Conservation (phyloP, 2,113 vertebrate genomes). For the Alces alces region DNA sequence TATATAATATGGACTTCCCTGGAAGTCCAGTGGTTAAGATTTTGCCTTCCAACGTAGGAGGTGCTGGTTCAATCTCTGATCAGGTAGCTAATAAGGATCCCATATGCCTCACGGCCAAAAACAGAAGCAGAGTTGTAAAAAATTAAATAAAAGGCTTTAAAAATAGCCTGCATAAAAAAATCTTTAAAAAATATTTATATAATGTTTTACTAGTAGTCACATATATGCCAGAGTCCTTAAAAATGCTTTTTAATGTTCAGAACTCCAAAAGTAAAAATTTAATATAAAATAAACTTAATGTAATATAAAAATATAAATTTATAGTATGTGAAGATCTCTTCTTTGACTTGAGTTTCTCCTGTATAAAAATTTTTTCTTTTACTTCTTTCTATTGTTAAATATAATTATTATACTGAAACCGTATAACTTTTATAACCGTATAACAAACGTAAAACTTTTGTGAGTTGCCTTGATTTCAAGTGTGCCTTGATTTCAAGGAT, state of each 20-base stretch:
- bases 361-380: background rate
- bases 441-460: too few relatives aligned
- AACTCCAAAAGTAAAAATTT: background rate
- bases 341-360: background rate
- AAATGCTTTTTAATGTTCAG: background rate
- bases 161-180: background rate
- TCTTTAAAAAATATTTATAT: background rate
- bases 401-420: background rate
- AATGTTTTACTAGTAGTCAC: background rate
- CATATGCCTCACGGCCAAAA: background rate
- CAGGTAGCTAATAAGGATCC: background rate
- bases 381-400: background rate
- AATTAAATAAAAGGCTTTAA: background rate
- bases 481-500: background rate
- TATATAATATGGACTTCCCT: background rate
- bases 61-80: background rate
- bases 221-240: background rate
- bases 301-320: background rate
- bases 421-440: too few relatives aligned
- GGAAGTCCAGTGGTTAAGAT: background rate
- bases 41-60: background rate
- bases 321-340: background rate
- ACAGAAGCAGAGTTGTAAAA: background rate
- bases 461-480: background rate
- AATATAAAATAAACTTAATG: background rate